Percentiles rank a stretch among this genome's conserved stretches.
Conservation (phyloP, 2,888 invertebrate species). For the Acrobasis repandana region DNA sequence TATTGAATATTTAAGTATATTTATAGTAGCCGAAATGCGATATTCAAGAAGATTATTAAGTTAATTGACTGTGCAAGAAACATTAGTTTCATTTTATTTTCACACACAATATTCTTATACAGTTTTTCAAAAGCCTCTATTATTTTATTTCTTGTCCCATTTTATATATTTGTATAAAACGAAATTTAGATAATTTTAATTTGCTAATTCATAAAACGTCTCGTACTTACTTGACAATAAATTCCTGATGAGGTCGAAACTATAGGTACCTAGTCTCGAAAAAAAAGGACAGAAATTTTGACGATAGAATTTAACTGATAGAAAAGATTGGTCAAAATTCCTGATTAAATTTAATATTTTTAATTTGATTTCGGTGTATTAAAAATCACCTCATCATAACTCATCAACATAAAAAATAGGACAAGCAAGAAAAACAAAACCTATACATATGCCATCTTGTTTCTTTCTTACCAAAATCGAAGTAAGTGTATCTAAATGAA, state of each 20-base stretch:
- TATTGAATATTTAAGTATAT: constrained; percentile 15
- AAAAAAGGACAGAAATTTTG: too few species aligned
- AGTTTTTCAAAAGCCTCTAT: background rate
- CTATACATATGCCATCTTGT: background rate
- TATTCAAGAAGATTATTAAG: constrained; percentile 22
- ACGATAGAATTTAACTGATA: too few species aligned
- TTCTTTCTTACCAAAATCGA: background rate
- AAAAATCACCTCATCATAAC: too few species aligned
- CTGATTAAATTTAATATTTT: too few species aligned
- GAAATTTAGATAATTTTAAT: too few species aligned
- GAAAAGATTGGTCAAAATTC: too few species aligned
- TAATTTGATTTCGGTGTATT: too few species aligned
- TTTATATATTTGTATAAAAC: background rate
- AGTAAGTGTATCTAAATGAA: background rate
- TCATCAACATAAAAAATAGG: too few species aligned
- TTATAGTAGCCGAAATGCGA: constrained; percentile 29
- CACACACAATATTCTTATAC: constrained; percentile 24
- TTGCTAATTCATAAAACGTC: too few species aligned
- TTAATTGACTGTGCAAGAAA: constrained; percentile 55
- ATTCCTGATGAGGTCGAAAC: too few species aligned
- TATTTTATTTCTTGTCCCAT: background rate
- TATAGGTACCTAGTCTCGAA: too few species aligned
- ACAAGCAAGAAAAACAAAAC: background rate
- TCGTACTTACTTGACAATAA: too few species aligned
- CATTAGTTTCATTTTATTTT: constrained; percentile 44